phyloP scores from a whole-genome alignment of 2,888 invertebrate genomes.

The Gymnosoma rotundatum region DNA sequence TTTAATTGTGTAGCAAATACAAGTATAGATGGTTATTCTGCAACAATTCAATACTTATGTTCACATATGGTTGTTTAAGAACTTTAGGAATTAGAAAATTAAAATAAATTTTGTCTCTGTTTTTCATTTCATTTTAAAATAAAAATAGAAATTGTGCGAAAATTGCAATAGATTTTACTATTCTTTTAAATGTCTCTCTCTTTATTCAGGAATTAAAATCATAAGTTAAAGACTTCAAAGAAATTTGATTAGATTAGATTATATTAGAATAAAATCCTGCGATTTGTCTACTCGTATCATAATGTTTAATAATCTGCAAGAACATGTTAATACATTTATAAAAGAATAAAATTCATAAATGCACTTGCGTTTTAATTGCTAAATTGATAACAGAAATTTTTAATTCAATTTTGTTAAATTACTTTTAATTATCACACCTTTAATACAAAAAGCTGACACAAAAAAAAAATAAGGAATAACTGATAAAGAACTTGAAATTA shows the following conservation, averaged over 20 bases:
- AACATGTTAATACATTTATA: background rate
- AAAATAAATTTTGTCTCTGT: no score
- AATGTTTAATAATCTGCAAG: background rate
- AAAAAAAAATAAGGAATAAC: constrained; percentile 7
- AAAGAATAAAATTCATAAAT: constrained; percentile 1
- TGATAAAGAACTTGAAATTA: constrained; percentile 61
- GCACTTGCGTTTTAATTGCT: constrained; percentile 54
- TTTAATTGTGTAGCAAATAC: background rate
- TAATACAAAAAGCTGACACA: background rate
- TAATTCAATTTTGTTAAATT: constrained; percentile 15
- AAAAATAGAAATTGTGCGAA: background rate
- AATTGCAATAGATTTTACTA: no score
- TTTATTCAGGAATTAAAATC: no score
- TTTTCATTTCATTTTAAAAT: no score
- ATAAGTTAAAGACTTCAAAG: no score
- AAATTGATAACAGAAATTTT: constrained; percentile 38
- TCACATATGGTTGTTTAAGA: constrained; percentile 17
- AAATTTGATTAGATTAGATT: no score
- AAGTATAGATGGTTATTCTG: no score
- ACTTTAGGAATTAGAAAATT: background rate
- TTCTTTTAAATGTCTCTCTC: no score
- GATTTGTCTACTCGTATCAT: background rate
- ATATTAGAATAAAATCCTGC: background rate
- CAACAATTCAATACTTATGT: constrained; percentile 40
- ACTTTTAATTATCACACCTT: constrained; percentile 27